Base-by-base conservation (phyloP, 2,797 vertebrate genomes). In the Acanthurus tractus region DNA sequence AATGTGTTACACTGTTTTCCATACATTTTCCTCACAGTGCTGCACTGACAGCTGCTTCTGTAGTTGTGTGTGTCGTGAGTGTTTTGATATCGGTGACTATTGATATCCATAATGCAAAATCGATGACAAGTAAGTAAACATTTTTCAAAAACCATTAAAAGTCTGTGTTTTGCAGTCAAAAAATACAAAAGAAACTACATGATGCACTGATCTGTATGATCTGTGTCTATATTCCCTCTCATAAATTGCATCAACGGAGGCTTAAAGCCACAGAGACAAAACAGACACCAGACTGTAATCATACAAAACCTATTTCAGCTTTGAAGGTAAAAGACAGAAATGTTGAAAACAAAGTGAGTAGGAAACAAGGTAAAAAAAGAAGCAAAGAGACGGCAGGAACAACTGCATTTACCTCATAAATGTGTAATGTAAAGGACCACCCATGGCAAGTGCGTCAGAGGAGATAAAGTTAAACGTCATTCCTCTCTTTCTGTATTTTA, bases 391-490 rank as follows among this genome's bases (percentile, higher is more conserved):
- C 15, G 59, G 44, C 52, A 29, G 52, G 25, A 67, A 73, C 17
- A 6, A 50, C 76, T 69, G 50, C 34, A 45, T 83, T 76, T 83
- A 63, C 45, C 45, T 49, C 57, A 50, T 86, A 52, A 82, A 78
- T 79, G 74, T 78, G 71, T 82, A 83, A 86, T 70, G 54, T 57
- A 57, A 70, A 40, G 46, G 56, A 81, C 63, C 66, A 75, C 69
- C 36, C 36, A 14, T 45, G 70, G 56, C 49, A 76, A 82, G 57
- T 85, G 83, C 75, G 70, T 91, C 88, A 92, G 61, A 67, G 76
- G 49, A 80, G 71, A 80, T 81, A 2, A 76, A 81, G 50, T 78
- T 74, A 58, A 54, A 83, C 70, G 38, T 90, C 79, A 91, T 79
- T 62, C 20, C 36, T 72, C 53, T 66, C 18, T 42, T 48, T 65